phyloP scores from a whole-genome alignment of 2,888 invertebrate species.

The Hemistola chrysoprasaria region DNA sequence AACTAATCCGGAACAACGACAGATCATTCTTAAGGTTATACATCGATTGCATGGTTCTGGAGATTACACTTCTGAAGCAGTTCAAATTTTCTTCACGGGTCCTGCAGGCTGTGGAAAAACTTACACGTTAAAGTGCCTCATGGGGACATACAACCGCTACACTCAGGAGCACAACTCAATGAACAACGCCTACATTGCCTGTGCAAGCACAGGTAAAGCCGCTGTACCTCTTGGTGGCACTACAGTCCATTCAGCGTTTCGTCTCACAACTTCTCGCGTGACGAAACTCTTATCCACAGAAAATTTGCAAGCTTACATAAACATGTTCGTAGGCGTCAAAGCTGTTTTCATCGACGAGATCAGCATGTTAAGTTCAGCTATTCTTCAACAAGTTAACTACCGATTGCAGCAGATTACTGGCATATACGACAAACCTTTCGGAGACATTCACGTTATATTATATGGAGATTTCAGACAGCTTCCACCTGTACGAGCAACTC shows the following conservation, averaged over 20 bases:
- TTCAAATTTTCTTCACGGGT: conserved; percentile 36
- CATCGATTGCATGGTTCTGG: conserved; percentile 21
- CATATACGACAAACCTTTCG: too few relatives aligned
- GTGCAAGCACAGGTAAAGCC: conserved; percentile 49
- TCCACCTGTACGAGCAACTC: too few relatives aligned
- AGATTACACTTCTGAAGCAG: conserved; percentile 13
- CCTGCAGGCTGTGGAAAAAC: conserved; percentile 45
- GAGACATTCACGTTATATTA: too few relatives aligned
- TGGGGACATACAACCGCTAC: conserved; percentile 57
- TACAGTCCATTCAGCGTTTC: conserved; percentile 48
- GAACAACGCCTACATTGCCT: conserved; percentile 51
- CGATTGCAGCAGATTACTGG: too few relatives aligned
- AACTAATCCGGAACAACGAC: background rate
- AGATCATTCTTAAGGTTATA: background rate
- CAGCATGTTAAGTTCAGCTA: too few relatives aligned
- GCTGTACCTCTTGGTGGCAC: conserved; percentile 51
- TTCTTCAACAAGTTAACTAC: too few relatives aligned
- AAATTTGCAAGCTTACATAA: too few relatives aligned
- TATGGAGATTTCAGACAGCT: too few relatives aligned
- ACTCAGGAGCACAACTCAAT: conserved; percentile 40
- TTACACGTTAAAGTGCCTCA: conserved; percentile 49
- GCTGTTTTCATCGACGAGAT: too few relatives aligned
- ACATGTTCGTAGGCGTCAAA: too few relatives aligned
- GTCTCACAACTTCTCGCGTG: too few relatives aligned
- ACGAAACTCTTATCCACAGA: too few relatives aligned